Conservation (phyloP, 2,797 vertebrate species). For the Brotogeris chrysoptera region DNA sequence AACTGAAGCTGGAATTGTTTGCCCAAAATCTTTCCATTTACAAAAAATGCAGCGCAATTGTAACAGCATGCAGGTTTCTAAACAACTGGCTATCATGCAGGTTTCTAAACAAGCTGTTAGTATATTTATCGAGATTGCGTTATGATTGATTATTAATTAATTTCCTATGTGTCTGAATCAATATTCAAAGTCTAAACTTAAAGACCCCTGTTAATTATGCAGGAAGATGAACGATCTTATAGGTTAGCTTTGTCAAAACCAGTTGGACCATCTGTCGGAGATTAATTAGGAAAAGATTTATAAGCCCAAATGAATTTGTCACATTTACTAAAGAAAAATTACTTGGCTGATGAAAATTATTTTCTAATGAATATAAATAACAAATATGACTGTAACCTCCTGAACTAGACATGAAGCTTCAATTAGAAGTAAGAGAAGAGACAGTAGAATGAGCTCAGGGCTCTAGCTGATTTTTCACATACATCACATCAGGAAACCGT, state of each 20-base stretch:
- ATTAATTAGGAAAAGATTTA: slow-evolving; percentile 40
- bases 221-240: background rate
- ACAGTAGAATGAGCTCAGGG: background rate
- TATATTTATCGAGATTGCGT: background rate
- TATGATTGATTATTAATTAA: slow-evolving; percentile 39
- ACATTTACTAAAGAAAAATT: slow-evolving; percentile 7
- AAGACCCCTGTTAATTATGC: slow-evolving; percentile 4
- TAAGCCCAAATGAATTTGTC: slow-evolving; percentile 6
- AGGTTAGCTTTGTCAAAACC: slow-evolving; percentile 46
- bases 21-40: background rate
- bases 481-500: rapidly evolving
- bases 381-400: background rate
- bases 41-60: background rate
- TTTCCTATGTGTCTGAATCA: slow-evolving; percentile 26
- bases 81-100: background rate
- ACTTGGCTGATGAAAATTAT: background rate
- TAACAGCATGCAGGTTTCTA: background rate
- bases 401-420: background rate
- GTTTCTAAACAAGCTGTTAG: slow-evolving; percentile 16
- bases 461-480: rapidly evolving
- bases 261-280: slow-evolving; percentile 46
- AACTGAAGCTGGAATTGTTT: background rate
- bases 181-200: slow-evolving; percentile 39
- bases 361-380: slow-evolving; percentile 17
- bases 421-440: background rate